These are phyloP conservation scores for Erynnis tages DNA, from an alignment of 2,888 invertebrate genomes.

Conservation along the genomic window DNA sequence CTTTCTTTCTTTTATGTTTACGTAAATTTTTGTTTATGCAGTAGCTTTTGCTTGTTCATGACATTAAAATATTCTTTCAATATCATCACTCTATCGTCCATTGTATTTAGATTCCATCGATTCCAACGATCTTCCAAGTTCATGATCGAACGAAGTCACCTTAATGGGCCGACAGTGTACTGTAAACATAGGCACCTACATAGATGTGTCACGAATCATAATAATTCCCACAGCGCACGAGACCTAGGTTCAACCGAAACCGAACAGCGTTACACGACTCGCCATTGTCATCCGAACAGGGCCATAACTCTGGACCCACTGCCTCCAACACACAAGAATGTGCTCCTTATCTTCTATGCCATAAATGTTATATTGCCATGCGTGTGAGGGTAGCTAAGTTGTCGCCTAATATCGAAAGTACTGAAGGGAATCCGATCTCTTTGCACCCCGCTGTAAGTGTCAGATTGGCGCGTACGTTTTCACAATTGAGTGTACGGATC, in stretches of 20 bases:
- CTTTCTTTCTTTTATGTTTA: no score
- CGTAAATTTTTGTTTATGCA: no score
- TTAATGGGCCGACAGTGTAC: no score
- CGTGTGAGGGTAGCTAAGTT: not conserved
- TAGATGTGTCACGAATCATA: not conserved
- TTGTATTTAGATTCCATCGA: no score
- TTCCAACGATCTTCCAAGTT: no score
- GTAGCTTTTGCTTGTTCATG: no score
- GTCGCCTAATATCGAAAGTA: not conserved
- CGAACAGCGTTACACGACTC: conserved; percentile 10
- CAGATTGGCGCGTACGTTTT: not conserved
- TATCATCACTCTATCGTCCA: no score
- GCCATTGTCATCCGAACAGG: conserved; percentile 6
- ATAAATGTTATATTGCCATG: not conserved
- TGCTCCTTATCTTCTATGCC: not conserved
- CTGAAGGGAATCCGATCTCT: not conserved
- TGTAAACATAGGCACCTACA: no score
- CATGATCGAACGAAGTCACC: no score
- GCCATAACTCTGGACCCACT: not conserved
- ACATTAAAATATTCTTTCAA: no score
- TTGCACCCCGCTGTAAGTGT: not conserved
- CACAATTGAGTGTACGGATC: no score
- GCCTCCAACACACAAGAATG: no score
- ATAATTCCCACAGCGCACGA: not conserved
- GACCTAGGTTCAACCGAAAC: not conserved